Conservation (phyloP, 92 coral and sea anemone genomes). For the Porites evermanni region DNA sequence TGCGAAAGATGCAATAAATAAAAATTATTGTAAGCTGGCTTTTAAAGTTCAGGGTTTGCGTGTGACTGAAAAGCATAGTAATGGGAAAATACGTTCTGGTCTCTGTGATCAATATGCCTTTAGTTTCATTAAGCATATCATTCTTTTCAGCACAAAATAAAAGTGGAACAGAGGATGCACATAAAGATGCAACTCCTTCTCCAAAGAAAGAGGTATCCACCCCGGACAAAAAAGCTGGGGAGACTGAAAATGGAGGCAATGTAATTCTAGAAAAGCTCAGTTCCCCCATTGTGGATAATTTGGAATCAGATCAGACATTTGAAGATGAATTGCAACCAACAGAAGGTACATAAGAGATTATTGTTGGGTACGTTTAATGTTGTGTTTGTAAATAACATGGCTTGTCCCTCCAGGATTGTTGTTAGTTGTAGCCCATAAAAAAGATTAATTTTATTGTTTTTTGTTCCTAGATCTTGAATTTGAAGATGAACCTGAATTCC, state of each 20-base stretch:
- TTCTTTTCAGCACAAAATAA: conserved; percentile 2
- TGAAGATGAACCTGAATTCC: conserved; percentile 77
- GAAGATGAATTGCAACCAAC: conserved; percentile 59
- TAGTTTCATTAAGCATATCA: too few species aligned
- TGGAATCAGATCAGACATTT: conserved; percentile 54
- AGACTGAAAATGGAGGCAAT: conserved; percentile 22
- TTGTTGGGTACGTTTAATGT: too few species aligned
- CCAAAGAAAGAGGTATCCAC: neutral
- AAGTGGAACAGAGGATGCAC: neutral
- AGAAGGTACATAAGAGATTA: conserved; percentile 24
- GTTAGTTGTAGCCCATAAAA: too few species aligned
- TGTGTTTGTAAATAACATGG: neutral
- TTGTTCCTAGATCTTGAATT: conserved; percentile 17
- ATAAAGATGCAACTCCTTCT: neutral
- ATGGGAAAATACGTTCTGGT: too few species aligned
- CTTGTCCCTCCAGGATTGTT: too few species aligned
- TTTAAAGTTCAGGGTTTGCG: too few species aligned
- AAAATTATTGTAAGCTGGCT: too few species aligned
- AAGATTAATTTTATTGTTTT: neutral
- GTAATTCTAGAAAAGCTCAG: conserved; percentile 9
- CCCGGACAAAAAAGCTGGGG: conserved; percentile 33
- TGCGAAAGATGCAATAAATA: too few species aligned
- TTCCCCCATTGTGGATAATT: conserved; percentile 24
- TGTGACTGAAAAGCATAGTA: too few species aligned
- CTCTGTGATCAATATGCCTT: too few species aligned